Evolutionary conservation across 2,888 invertebrate genomes (phyloP).

Genomic region (Seira sanloemensis): DNA sequence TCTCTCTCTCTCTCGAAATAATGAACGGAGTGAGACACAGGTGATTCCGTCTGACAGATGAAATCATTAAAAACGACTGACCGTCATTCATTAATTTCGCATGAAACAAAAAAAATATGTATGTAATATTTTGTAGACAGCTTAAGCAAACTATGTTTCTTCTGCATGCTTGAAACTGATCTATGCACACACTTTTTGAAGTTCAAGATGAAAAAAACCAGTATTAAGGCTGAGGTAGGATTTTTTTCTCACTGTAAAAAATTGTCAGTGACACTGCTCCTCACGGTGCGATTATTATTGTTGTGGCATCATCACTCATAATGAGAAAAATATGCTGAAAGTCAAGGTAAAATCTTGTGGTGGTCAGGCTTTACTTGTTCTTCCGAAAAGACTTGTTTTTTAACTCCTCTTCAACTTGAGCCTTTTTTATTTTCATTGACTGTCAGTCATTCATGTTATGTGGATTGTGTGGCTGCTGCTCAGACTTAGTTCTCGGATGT

Average conservation of each 20-base stretch:
- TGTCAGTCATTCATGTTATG: background rate
- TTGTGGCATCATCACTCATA: slow-evolving; percentile 4
- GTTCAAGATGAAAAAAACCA: background rate
- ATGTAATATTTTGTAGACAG: background rate
- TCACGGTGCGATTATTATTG: background rate
- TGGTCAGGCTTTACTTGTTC: background rate
- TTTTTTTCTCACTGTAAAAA: background rate
- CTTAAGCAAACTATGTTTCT: background rate
- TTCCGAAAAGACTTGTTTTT: background rate
- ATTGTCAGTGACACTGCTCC: slow-evolving; percentile 3
- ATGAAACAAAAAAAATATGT: no score
- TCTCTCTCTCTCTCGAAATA: no score
- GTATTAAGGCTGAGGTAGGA: background rate
- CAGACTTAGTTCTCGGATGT: background rate
- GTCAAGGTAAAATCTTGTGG: slow-evolving; percentile 1
- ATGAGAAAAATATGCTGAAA: background rate
- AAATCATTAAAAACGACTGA: slow-evolving; percentile 4
- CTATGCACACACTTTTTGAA: background rate
- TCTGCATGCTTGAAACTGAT: background rate
- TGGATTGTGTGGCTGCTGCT: background rate
- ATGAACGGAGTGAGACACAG: background rate
- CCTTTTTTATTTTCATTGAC: background rate
- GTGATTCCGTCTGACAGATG: background rate
- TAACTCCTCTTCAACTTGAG: background rate
- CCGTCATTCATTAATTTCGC: background rate